Evolutionary conservation across 2,797 vertebrate genomes (phyloP).

Genomic region (Thalassophryne amazonica): DNA sequence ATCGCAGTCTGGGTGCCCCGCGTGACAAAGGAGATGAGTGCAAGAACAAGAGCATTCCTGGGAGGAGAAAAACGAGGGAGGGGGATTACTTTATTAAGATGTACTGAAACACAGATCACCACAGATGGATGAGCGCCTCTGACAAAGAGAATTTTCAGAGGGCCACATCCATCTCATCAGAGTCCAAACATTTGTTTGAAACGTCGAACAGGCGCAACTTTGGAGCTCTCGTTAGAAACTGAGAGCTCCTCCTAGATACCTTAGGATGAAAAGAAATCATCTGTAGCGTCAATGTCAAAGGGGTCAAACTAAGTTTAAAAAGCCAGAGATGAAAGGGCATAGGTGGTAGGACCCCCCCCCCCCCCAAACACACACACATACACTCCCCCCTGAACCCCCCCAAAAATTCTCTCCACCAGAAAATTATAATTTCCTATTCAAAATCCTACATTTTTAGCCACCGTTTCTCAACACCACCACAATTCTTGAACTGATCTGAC

Average conservation of each 20-base stretch:
- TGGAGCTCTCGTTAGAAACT: constrained; percentile 52
- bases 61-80: constrained; percentile 72
- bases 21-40: constrained; percentile 74
- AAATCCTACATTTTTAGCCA: too few relatives aligned
- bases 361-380: too few relatives aligned
- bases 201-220: constrained; percentile 61
- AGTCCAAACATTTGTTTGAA: constrained; percentile 74
- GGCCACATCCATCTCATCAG: constrained; percentile 72
- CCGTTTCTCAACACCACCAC: too few relatives aligned
- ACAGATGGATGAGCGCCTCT: constrained; percentile 77
- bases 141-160: constrained; percentile 66
- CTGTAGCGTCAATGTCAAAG: constrained; percentile 29
- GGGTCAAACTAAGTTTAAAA: constrained; percentile 11
- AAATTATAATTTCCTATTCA: too few relatives aligned
- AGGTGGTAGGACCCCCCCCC: constrained; percentile 1
- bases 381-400: too few relatives aligned
- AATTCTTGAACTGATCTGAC: too few relatives aligned
- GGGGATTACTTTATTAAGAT: constrained; percentile 85
- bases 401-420: too few relatives aligned
- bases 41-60: constrained; percentile 85
- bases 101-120: constrained; percentile 80
- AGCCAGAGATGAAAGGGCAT: constrained; percentile 7
- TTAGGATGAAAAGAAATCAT: constrained; percentile 30
- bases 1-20: constrained; percentile 71
- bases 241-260: constrained; percentile 30